Base-by-base conservation (phyloP, 1,140 invertebrate species). In the Helicoverpa zea region DNA sequence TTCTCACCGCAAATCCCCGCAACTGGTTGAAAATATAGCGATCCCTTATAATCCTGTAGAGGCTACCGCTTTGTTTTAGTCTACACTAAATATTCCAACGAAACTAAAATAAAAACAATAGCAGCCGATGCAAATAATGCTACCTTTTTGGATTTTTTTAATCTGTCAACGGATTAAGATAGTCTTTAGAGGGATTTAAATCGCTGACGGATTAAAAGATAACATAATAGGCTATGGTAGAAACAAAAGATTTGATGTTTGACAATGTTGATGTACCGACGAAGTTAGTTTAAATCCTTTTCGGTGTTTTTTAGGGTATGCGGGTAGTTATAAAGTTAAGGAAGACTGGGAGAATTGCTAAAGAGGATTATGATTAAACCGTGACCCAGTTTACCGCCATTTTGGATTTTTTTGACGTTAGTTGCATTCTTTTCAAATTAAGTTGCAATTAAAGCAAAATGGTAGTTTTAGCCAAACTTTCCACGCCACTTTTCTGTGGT, bases 301-400 rank as follows among this genome's bases (percentile, higher is more conserved):
- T 29, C 56, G 54, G 72, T 18, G 30, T 14, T 58, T 10, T 74
- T 59, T 23, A 51, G 0, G n/a, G 14, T 30, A 77, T 77, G 59
- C 59, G 74, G 74, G 74, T 52, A 23, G 74, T 11, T 52, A 77
- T 77, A 77, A 64, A 76, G 5, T 51, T 43, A 23, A 12, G 43
- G 29, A 3, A 51, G 68, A 10, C 7, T n/a, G 43, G 5, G 54
- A 47, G 47, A 59, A 58, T 35, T 54, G 14, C 29, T 56, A 29
- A 30, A 47, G 12, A 35, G 54, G 72, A 35, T 47, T 56, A 58
- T 30, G 2, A 35, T 47, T 14, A 52, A 23, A 4, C 13, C 3
- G 23, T 35, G 3, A 12, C 4, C 12, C 1, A 11, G 1, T 43
- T 49, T 18, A 1, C 16, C 64, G 63, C 16, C 64, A 18, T 23